These are phyloP conservation scores for Bellardia bayeri DNA, from an alignment of 2,888 invertebrate species.

Conservation along the genomic window DNA sequence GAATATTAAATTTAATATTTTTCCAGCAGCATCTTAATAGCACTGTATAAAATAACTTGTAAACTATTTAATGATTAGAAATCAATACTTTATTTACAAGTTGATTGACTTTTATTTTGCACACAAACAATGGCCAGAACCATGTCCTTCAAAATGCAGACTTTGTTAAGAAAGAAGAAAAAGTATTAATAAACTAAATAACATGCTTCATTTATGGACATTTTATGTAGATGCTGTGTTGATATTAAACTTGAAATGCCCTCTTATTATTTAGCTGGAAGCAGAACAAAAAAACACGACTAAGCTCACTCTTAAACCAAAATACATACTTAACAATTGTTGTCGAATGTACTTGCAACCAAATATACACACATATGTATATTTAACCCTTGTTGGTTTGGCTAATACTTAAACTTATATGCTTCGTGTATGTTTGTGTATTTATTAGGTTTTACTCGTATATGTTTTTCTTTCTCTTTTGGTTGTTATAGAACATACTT, in stretches of 20 bases:
- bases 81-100: conserved; percentile 25
- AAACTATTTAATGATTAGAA: not conserved
- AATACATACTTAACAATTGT: conserved; percentile 6
- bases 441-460: not conserved
- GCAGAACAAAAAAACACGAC: not conserved
- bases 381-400: conserved; percentile 51
- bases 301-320: not conserved
- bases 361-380: not conserved
- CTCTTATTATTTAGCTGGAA: conserved; percentile 32
- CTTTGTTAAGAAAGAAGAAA: not conserved
- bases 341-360: conserved; percentile 12
- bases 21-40: not conserved
- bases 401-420: conserved; percentile 22
- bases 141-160: conserved; percentile 1
- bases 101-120: conserved; percentile 3
- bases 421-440: not conserved
- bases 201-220: conserved; percentile 23
- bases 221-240: conserved; percentile 31
- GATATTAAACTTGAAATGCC: conserved; percentile 35
- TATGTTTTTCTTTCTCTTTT: not conserved
- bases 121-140: not conserved
- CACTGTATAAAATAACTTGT: not conserved
- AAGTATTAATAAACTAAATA: conserved; percentile 3
- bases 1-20: not conserved
- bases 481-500: conserved; percentile 19